Percentiles rank a stretch among this genome's conserved stretches.
Evolutionary conservation across 2,113 vertebrate species (phyloP).

Genomic region (Raja brachyura): DNA sequence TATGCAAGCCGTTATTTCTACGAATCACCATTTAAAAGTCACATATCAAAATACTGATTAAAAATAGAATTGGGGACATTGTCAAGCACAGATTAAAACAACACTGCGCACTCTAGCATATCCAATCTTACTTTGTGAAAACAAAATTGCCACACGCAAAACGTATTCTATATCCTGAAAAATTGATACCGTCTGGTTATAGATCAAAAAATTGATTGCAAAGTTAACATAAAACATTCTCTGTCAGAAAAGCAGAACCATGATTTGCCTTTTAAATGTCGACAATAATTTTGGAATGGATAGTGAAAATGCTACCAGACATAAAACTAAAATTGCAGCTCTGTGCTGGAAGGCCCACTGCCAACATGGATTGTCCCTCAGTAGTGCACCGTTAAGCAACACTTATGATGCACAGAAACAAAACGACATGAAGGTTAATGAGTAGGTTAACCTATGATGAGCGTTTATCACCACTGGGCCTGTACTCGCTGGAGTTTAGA

Average conservation of each 20-base stretch:
- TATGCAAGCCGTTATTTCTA: neutral
- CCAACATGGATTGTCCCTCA: neutral
- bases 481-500: no score
- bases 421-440: neutral
- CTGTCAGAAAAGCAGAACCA: neutral
- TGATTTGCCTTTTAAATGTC: neutral
- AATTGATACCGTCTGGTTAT: no score
- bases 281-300: neutral
- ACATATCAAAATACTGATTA: conserved; percentile 10
- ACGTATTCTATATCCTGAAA: neutral
- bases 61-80: neutral
- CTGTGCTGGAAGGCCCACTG: neutral
- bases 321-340: neutral
- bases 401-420: neutral
- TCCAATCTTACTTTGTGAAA: neutral
- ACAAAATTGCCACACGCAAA: neutral
- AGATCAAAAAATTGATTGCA: neutral
- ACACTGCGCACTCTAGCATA: neutral
- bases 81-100: neutral
- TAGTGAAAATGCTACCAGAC: neutral
- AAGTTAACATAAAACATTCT: neutral
- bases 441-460: no score
- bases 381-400: neutral
- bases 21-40: neutral
- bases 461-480: no score